Evolutionary conservation across 2,888 invertebrate species (phyloP).

Genomic region (Brenthis hecate): DNA sequence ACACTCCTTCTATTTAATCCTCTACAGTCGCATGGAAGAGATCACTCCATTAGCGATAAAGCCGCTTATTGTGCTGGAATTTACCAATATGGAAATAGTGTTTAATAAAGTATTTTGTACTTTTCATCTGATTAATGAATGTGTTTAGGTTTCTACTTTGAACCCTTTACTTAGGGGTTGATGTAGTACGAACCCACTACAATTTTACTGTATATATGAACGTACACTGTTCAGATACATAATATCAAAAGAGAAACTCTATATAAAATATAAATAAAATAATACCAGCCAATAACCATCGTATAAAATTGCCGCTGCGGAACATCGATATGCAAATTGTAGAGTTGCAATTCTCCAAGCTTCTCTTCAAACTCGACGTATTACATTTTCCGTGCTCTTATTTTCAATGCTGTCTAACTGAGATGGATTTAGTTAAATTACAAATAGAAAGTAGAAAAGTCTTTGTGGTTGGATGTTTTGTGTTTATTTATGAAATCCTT

Average conservation of each 20-base stretch:
- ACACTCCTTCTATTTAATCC: too few species aligned
- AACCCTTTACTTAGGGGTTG: too few species aligned
- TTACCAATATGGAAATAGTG: too few species aligned
- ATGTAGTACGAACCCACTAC: too few species aligned
- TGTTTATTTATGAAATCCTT: not conserved
- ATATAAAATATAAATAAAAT: constrained; percentile 5
- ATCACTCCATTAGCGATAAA: too few species aligned
- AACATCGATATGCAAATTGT: constrained; percentile 19
- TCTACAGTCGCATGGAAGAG: too few species aligned
- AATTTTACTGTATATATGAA: too few species aligned
- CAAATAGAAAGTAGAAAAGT: not conserved
- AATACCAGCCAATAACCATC: constrained; percentile 6
- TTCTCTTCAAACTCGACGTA: constrained; percentile 10
- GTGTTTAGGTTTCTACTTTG: too few species aligned
- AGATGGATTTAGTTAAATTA: not conserved
- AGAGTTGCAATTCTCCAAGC: constrained; percentile 13
- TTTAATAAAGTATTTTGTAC: too few species aligned
- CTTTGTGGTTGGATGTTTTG: not conserved
- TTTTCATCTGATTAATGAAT: too few species aligned
- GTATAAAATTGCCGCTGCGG: constrained; percentile 11
- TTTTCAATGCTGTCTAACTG: constrained; percentile 4
- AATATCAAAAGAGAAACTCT: not conserved
- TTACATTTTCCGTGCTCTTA: constrained; percentile 8
- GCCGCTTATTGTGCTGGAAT: too few species aligned
- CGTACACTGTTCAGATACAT: not conserved